phyloP scores from a whole-genome alignment of 2,888 invertebrate genomes.

The Meta bourneti region DNA sequence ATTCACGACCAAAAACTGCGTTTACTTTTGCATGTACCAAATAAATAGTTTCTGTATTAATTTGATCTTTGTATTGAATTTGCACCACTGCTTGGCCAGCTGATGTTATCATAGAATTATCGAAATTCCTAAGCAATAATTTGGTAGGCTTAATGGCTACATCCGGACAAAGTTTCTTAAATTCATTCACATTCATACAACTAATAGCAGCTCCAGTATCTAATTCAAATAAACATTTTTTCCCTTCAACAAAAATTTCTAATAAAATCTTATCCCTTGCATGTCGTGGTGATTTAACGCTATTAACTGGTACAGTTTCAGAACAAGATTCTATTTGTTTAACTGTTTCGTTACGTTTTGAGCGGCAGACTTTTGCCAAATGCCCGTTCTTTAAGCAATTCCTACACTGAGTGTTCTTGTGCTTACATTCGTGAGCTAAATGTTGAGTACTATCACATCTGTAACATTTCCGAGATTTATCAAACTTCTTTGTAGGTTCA shows the following conservation, averaged over 20 bases:
- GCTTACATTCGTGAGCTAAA: slow-evolving; percentile 65
- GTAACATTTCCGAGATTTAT: slow-evolving; percentile 66
- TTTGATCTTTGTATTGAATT: slow-evolving; percentile 65
- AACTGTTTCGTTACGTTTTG: slow-evolving; percentile 65
- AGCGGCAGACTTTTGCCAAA: slow-evolving; percentile 65
- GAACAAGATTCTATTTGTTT: slow-evolving; percentile 63
- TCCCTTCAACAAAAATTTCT: slow-evolving; percentile 38
- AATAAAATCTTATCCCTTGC: slow-evolving; percentile 36
- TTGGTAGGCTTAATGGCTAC: slow-evolving; percentile 64
- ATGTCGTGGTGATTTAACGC: slow-evolving; percentile 64
- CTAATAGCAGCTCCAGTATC: slow-evolving; percentile 35
- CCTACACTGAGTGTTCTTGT: slow-evolving; percentile 62
- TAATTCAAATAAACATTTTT: slow-evolving; percentile 30
- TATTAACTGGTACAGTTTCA: slow-evolving; percentile 65
- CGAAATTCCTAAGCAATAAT: slow-evolving; percentile 65
- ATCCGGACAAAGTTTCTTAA: slow-evolving; percentile 49
- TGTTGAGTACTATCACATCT: slow-evolving; percentile 64
- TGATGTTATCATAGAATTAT: slow-evolving; percentile 63
- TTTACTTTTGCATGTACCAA: slow-evolving; percentile 63
- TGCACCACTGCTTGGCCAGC: slow-evolving; percentile 61
- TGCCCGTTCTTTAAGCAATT: slow-evolving; percentile 65
- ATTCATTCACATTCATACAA: slow-evolving; percentile 35
- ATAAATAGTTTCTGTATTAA: slow-evolving; percentile 65
- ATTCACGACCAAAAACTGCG: slow-evolving; percentile 65
- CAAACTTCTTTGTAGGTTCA: slow-evolving; percentile 51